Evolutionary conservation across 1,140 invertebrate species (phyloP), one percentile per base, ranked within the genome.

Genomic region (Triops longicaudatus): DNA sequence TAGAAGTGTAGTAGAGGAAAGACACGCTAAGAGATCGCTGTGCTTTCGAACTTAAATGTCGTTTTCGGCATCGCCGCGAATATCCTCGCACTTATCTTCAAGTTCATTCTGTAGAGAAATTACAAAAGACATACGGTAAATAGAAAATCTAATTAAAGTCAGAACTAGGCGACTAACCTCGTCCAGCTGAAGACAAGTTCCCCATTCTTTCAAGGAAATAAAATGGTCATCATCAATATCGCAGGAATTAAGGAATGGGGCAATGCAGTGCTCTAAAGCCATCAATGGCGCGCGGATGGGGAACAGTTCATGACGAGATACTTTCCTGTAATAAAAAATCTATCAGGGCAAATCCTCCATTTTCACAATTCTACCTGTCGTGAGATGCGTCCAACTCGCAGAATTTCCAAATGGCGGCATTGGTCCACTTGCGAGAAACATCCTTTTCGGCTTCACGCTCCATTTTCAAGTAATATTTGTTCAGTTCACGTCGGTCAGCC

Each of bases 401-500:
- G 92, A 95, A 98, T 83, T 98, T 98, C 96, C 96, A 98, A 76
- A 98, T 90, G 43, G 95, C 95, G 14, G 95, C 94, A 83, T 95
- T 95, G 6, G 91, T 88, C 93, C 94, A 96, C 80, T 92, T 88
- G 42, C 91, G 86, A 0, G 91, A 92, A 80, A 92, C 87, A 82
- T 94, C 93, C 76, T 82, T 83, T 86, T 97, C 94, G 26, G 94
- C 93, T 85, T 96, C 93, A 73, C 90, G 87, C 86, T 97, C 92
- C 90, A 97, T 90, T 83, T 91, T 87, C 82, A 93, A 86, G 82
- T 92, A 96, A 82, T 95, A 88, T 7, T 90, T 88, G n/a, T 91
- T 89, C 4, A 97, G 86, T 84, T 96, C 94, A 81, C 92, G 87
- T 80, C 94, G 88, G 82, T 96, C 93, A 74, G 96, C 95, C 83